Evolutionary conservation across 2,797 vertebrate species (phyloP), one percentile per base, ranked within the genome.

Genomic region (Amblyraja radiata): DNA sequence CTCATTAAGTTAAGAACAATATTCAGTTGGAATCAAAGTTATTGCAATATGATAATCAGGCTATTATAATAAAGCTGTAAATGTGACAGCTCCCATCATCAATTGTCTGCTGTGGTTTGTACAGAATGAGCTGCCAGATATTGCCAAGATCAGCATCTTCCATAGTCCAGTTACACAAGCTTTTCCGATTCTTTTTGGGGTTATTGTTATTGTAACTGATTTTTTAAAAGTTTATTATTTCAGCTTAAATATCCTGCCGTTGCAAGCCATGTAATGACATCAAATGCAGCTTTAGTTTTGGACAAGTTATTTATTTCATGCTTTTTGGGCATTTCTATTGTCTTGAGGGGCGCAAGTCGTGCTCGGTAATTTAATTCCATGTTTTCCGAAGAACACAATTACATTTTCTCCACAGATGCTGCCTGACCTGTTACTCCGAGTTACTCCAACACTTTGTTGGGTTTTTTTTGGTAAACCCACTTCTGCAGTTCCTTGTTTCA

Each of bases 1-100:
- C 90, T 73, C 36, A 91, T 91, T 73, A 39, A 91, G 88, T 91
- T 73, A 39, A 91, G 88, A 71, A 23, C 68, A 39, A 74, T 91
- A 91, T 74, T 91, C 39, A 91, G 39, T 28, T 6, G 68, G 28
- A 74, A 74, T 74, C 68, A 74, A 54, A 74, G 90, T 74, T 73
- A 54, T 16, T 46, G 36, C 65, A 91, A 54, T 46, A 73, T 73
- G 36, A 91, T 36, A 73, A 46, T 46, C 90, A 46, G 90, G 90
- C 32, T 14, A 46, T 74, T 74, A 74, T 73, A 91, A 71, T 14
- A 39, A 28, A 39, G 36, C 90, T 91, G 23, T 74, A 73, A 91
- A 74, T 54, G 18, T 9, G 90, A 73, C 65, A 36, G 90, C 68
- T 54, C 46, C 71, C 46, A 54, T 2, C 90, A 46, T 25, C 36